Percentiles rank a stretch among this genome's conserved stretches.
These are phyloP conservation scores for Ecdyonurus torrentis DNA, from an alignment of 2,888 invertebrate genomes.

Conservation along the genomic window DNA sequence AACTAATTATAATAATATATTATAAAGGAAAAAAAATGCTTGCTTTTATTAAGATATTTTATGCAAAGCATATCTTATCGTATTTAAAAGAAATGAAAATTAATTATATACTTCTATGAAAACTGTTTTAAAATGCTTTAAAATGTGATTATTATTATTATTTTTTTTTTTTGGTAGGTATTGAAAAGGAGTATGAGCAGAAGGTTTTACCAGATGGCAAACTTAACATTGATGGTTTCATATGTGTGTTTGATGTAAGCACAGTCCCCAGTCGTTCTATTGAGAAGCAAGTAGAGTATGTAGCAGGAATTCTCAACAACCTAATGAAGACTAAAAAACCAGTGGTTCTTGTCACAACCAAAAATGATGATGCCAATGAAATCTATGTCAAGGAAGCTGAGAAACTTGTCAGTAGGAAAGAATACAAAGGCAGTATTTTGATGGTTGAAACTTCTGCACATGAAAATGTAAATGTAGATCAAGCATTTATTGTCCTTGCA, in stretches of 20 bases:
- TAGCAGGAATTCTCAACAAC: constrained; percentile 68
- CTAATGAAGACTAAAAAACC: constrained; percentile 89
- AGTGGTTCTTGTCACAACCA: constrained; percentile 83
- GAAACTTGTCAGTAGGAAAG: constrained; percentile 71
- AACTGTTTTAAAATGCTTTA: not conserved
- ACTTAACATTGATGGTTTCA: constrained; percentile 82
- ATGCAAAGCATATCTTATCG: too few relatives aligned
- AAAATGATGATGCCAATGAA: constrained; percentile 86
- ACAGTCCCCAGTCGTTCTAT: constrained; percentile 78
- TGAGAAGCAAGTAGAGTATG: constrained; percentile 77
- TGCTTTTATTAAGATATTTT: too few relatives aligned
- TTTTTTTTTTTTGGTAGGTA: too few relatives aligned
- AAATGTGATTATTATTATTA: too few relatives aligned
- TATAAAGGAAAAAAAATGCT: too few relatives aligned
- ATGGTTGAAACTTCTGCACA: constrained; percentile 91
- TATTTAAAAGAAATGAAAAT: too few relatives aligned
- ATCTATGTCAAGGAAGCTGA: constrained; percentile 78
- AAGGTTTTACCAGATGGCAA: constrained; percentile 84
- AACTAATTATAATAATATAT: too few relatives aligned
- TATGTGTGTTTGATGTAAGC: constrained; percentile 93
- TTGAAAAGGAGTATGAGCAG: constrained; percentile 94
- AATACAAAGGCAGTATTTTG: constrained; percentile 76
- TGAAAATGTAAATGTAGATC: constrained; percentile 89
- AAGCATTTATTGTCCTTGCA: constrained; percentile 75
- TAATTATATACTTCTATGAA: too few relatives aligned